Base-by-base conservation (phyloP, 2,113 vertebrate species). In the Amphiprion ocellaris region DNA sequence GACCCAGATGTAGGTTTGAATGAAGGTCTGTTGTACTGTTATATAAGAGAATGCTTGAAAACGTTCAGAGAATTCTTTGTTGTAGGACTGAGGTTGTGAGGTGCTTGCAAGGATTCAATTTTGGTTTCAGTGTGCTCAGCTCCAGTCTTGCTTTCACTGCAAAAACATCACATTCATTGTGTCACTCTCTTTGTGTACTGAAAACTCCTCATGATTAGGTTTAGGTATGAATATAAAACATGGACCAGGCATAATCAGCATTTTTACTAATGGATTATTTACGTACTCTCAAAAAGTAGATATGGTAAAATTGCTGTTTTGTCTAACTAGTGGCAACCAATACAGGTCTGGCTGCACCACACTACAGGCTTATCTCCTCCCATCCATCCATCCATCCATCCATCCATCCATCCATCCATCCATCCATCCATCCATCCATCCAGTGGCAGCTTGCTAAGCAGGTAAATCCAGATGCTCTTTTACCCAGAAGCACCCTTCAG, bases 1-100 rank as follows among this genome's bases (percentile, higher is more conserved):
- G 78, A 78, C 39, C 0, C 0, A 2, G 39, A 23, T 65, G 79
- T 59, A 59, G 74, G 67, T 82, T 69, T 81, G 62, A 28, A 3
- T 62, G 66, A 79, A 83, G 74, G 54, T 81, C 83, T 76, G 72
- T 26, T 26, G 8, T 0, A 21, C 56, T 23, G 71, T 89, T 79
- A 80, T 4, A 14, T 76, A 77, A 88, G 30, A 75, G 24, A 24
- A 10, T 0, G 9, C 24, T 39, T 67, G 70, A 77, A 83, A 62
- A 72, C 75, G 74, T 69, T 79, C 46, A 62, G 66, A 76, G 46
- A 30, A 4, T 14, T 47, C 67, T 72, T 58, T 81, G 74, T 78
- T 70, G 12, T n/a, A 1, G 50, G 58, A 56, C 59, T 28, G 73
- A 69, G 73, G 79, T 85, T n/a, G 24, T 37, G 23, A 76, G 52